phyloP scores from a whole-genome alignment of 2,113 vertebrate species.

The Penelope pileata region DNA sequence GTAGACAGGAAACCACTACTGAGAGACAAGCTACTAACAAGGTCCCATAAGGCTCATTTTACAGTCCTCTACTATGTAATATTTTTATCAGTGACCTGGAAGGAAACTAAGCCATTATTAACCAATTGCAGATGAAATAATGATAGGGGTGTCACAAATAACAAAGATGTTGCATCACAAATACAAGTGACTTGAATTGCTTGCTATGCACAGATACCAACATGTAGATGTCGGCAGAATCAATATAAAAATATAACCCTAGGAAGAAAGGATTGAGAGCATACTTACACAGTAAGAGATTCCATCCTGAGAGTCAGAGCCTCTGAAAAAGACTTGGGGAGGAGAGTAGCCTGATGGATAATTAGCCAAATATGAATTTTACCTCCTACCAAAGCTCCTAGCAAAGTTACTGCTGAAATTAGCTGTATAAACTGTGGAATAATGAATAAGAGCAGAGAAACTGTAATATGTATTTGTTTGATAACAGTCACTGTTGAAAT shows the following conservation, averaged over 20 bases:
- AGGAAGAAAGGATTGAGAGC: neutral
- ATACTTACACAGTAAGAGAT: neutral
- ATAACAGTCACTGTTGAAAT: neutral
- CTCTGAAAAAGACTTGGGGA: neutral
- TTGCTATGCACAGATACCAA: neutral
- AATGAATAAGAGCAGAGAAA: neutral
- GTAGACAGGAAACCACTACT: neutral
- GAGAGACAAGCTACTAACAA: neutral
- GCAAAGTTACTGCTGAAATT: neutral
- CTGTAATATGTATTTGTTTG: neutral
- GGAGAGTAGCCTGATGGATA: neutral
- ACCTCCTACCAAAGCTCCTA: neutral
- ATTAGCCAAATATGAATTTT: neutral
- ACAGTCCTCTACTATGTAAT: neutral
- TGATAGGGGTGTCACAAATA: neutral
- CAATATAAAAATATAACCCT: neutral
- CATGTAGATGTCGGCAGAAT: neutral
- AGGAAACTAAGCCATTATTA: neutral
- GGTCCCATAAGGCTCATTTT: neutral
- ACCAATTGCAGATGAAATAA: neutral
- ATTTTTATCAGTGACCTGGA: neutral
- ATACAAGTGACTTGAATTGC: neutral
- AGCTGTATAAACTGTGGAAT: neutral
- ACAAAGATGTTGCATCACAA: neutral
- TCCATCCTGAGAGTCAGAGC: neutral